Conservation (phyloP, 2,888 invertebrate species). For the Cryptocephalus moraei region DNA sequence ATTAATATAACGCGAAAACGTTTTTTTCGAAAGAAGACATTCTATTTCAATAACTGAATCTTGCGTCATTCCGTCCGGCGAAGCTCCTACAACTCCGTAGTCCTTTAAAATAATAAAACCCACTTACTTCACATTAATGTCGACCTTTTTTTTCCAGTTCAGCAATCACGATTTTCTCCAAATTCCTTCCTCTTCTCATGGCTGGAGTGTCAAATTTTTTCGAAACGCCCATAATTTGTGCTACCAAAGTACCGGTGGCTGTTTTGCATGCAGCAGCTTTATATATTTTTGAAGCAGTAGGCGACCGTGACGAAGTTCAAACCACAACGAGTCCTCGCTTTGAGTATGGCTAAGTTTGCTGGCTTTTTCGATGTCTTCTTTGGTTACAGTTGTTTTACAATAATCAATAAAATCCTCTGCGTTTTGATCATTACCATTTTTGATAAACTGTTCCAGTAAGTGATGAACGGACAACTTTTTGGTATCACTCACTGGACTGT, state of each 20-base stretch:
- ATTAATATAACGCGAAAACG: conserved; percentile 6
- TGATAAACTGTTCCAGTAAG: too few species aligned
- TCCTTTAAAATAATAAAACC: background rate
- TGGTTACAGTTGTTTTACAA: too few species aligned
- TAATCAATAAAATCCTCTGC: too few species aligned
- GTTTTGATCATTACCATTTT: too few species aligned
- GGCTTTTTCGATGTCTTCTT: too few species aligned
- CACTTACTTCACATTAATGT: background rate
- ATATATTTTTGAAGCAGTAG: conserved; percentile 19
- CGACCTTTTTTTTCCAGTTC: background rate
- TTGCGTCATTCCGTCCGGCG: conserved; percentile 9
- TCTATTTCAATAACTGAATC: conserved; percentile 12
- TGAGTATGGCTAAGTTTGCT: too few species aligned
- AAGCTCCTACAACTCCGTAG: background rate
- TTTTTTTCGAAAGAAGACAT: conserved; percentile 8
- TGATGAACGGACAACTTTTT: too few species aligned
- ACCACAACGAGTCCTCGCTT: conserved; percentile 15
- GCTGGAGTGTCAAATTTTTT: conserved; percentile 5
- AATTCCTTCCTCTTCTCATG: conserved; percentile 5
- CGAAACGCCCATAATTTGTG: conserved; percentile 2
- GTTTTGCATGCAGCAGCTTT: conserved; percentile 3
- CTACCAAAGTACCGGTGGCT: conserved; percentile 4
- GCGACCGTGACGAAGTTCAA: conserved; percentile 24
- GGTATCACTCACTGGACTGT: too few species aligned
- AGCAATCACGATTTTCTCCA: too few species aligned